Base-by-base conservation (phyloP, 2,113 vertebrate species). In the Epinephelus cyanopodus region DNA sequence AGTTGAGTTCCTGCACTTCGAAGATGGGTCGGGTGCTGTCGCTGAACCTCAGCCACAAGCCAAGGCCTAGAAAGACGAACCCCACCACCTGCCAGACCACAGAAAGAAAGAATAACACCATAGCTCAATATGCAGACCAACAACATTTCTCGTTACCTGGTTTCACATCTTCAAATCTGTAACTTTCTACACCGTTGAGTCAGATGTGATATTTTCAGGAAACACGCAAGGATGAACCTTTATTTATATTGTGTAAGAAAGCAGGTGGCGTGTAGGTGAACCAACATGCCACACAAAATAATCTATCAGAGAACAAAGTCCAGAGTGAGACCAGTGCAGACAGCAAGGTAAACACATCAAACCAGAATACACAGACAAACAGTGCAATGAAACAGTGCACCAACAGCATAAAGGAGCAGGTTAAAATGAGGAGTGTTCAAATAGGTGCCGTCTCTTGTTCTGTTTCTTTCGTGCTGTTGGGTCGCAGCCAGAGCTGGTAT, bases 1-100 rank as follows among this genome's bases (percentile, higher is more conserved):
- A 90, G 87, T 85, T 83, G 5, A 92, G 62, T 2, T 1, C 17
- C 0, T 78, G 3, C 0, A 92, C 23, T 19, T 69, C 0, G 23
- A 94, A 94, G 61, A 93, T 48, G 5, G 13, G 65, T 62, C 83
- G 78, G 52, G 94, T 94, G 65, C 37, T 45, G 0, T 6, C 0
- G 23, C 91, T 89, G 69, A 93, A 90, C 29, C 93, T 81, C 54
- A 94, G 54, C 91, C 91, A 93, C 42, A 94, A 5, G 19, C 94
- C 94, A 0, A 94, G 58, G 0, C 66, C 84, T 65, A 94, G 0
- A 2, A 92, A 90, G 18, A 65, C 83, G 2, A 90, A 11, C 0
- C 93, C 94, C 65, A 93, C 11, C 64, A 92, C 1, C 93, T 93
- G 81, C 11, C 1, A 50, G 21, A 47, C 9, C 23, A 63, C 42